These are phyloP conservation scores for Lordiphosa mommai DNA, from an alignment of 1,140 invertebrate genomes.

Conservation along the genomic window DNA sequence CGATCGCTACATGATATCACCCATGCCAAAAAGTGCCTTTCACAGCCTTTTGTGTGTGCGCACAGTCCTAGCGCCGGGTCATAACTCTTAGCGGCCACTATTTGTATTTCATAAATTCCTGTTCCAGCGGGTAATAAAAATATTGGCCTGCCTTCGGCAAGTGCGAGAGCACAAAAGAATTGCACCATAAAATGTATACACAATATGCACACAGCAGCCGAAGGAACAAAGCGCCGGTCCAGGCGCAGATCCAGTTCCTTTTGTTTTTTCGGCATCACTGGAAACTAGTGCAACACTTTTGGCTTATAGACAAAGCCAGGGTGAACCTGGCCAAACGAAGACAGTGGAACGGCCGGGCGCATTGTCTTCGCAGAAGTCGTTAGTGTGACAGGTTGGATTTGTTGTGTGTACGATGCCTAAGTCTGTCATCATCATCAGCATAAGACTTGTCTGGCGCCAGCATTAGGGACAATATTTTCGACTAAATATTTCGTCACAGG, in stretches of 20 bases:
- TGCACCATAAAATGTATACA: conserved; percentile 69
- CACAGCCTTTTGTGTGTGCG: conserved; percentile 45
- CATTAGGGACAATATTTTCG: conserved; percentile 79
- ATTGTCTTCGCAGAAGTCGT: conserved; percentile 79
- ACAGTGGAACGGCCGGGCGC: conserved; percentile 8
- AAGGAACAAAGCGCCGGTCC: conserved; percentile 52
- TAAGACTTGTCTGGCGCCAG: conserved; percentile 78
- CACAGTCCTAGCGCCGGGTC: conserved; percentile 66
- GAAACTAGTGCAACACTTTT: conserved; percentile 77
- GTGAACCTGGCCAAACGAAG: conserved; percentile 14
- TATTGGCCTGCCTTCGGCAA: conserved; percentile 70
- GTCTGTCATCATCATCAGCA: conserved; percentile 79
- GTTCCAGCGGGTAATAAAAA: conserved; percentile 63
- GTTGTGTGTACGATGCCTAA: conserved; percentile 71
- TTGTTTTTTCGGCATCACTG: conserved; percentile 37
- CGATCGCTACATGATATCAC: conserved; percentile 37
- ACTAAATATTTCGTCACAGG: conserved; percentile 78
- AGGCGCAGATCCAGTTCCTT: conserved; percentile 42
- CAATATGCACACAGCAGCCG: conserved; percentile 33
- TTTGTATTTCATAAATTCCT: conserved; percentile 58
- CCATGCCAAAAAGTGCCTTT: conserved; percentile 51
- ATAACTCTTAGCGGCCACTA: conserved; percentile 69
- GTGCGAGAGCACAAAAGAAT: conserved; percentile 63
- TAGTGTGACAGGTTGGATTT: conserved; percentile 79
- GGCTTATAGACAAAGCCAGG: conserved; percentile 59